These are phyloP conservation scores for Vannuccia rotundouncinata DNA, from an alignment of 2,888 invertebrate genomes.

Conservation along the genomic window DNA sequence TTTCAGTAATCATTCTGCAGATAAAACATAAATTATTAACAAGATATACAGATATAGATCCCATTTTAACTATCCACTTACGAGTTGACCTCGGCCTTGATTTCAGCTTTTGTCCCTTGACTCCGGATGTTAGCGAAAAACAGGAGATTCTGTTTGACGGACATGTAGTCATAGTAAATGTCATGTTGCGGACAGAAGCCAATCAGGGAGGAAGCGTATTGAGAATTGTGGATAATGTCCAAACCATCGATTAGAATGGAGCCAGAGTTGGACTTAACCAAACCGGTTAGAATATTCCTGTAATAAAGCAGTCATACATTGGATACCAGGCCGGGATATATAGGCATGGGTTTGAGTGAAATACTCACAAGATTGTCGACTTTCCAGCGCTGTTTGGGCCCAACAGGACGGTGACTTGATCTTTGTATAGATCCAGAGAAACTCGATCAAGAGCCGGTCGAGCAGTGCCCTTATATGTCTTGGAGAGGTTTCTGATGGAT, in stretches of 20 bases:
- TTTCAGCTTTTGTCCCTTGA: not conserved
- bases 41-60: too few relatives aligned
- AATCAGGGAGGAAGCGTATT: conserved; percentile 45
- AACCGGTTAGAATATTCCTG: conserved; percentile 17
- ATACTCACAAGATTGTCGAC: conserved; percentile 52
- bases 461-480: conserved; percentile 44
- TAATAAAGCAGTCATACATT: too few relatives aligned
- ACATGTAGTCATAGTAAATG: conserved; percentile 45
- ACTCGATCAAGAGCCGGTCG: conserved; percentile 47
- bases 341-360: too few relatives aligned
- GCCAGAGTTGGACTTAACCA: not conserved
- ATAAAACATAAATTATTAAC: too few relatives aligned
- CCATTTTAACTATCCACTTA: too few relatives aligned
- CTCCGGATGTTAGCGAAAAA: not conserved
- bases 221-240: conserved; percentile 42
- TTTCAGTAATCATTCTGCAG: not conserved
- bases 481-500: conserved; percentile 42
- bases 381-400: conserved; percentile 56
- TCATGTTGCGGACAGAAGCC: conserved; percentile 58
- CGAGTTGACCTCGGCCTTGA: not conserved
- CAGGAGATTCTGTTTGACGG: not conserved
- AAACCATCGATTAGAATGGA: conserved; percentile 44
- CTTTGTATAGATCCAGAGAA: conserved; percentile 47
- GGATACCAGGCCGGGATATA: too few relatives aligned
- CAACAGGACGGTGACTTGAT: conserved; percentile 51